phyloP scores from a whole-genome alignment of 2,113 vertebrate species.

The Picathartes gymnocephalus region DNA sequence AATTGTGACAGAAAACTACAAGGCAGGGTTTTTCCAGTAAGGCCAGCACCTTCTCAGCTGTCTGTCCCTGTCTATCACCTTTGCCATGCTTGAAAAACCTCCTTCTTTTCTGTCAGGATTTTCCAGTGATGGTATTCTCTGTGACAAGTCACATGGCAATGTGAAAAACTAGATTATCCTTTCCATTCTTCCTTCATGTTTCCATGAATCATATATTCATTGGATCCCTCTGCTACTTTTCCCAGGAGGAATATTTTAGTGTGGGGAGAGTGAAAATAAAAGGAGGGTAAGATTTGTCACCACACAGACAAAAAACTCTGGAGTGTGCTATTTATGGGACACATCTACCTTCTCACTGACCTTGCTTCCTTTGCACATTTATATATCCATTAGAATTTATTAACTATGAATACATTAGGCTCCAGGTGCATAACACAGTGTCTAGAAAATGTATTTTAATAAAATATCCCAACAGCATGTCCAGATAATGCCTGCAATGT shows the following conservation, averaged over 20 bases:
- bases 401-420: constrained; percentile 44
- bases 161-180: neutral
- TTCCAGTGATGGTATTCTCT: neutral
- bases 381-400: constrained; percentile 49
- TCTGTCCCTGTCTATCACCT: neutral
- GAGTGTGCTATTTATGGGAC: neutral
- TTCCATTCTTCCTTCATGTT: neutral
- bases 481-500: constrained; percentile 27
- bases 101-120: neutral
- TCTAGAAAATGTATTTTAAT: constrained; percentile 27
- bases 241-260: neutral
- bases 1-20: neutral
- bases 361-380: neutral
- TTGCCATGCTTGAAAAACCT: neutral
- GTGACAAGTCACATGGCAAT: neutral
- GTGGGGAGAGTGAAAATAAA: neutral
- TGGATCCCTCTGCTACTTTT: neutral
- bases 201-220: neutral
- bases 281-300: neutral
- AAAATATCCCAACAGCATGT: constrained; percentile 21
- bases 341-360: constrained; percentile 8
- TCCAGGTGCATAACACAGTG: constrained; percentile 16
- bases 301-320: neutral
- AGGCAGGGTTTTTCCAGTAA: neutral
- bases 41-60: neutral